phyloP scores from a whole-genome alignment of 2,797 vertebrate species.

The Gymnocypris eckloni region DNA sequence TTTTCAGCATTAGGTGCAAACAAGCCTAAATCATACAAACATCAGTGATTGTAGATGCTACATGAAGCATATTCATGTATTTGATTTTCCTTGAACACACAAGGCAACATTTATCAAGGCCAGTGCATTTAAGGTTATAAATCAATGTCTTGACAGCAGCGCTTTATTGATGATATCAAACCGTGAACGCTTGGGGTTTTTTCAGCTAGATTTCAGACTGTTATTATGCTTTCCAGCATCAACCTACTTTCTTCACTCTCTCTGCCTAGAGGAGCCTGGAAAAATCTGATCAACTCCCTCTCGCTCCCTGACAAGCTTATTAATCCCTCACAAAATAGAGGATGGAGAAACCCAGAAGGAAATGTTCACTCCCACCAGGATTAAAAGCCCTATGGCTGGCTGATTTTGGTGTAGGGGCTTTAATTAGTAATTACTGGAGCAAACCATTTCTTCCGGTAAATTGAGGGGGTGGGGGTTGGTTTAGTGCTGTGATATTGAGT shows the following conservation, averaged over 20 bases:
- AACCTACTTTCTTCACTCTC: constrained; percentile 34
- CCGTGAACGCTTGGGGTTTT: background rate
- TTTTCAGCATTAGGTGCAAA: background rate
- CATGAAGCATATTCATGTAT: background rate
- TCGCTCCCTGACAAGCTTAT: constrained; percentile 71
- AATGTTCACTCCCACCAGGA: constrained; percentile 56
- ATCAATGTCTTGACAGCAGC: constrained; percentile 14
- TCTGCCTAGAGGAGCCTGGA: constrained; percentile 64
- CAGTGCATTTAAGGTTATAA: constrained; percentile 11
- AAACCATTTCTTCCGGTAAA: constrained; percentile 61
- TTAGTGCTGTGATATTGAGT: constrained; percentile 49
- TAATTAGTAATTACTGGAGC: constrained; percentile 70
- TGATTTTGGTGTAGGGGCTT: constrained; percentile 66
- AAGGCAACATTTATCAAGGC: constrained; percentile 5
- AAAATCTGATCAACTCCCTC: constrained; percentile 75
- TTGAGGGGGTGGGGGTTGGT: constrained; percentile 23
- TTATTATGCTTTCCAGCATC: constrained; percentile 1
- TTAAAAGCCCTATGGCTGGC: constrained; percentile 56
- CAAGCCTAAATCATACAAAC: constrained; percentile 12
- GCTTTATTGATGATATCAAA: constrained; percentile 25
- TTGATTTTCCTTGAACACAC: constrained; percentile 13
- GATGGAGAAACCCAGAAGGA: constrained; percentile 57
- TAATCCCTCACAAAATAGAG: constrained; percentile 65
- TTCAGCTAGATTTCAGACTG: background rate
- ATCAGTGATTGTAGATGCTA: background rate